phyloP scores from a whole-genome alignment of 2,888 invertebrate species.

The Drosophila austrosaltans region DNA sequence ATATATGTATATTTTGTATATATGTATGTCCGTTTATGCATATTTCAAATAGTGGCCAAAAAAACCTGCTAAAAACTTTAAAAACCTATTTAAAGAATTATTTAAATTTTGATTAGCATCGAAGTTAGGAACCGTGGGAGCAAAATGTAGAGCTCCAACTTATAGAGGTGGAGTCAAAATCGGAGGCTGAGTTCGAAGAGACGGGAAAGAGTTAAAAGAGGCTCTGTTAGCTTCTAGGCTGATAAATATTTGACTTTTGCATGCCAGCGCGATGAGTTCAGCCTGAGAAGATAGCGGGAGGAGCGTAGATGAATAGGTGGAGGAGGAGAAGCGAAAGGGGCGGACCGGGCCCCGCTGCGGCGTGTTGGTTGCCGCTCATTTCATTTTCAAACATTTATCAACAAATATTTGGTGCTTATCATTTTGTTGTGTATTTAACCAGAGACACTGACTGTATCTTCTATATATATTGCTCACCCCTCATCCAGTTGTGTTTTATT shows the following conservation, averaged over 20 bases:
- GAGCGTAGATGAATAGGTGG: conserved; percentile 18
- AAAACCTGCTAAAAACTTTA: conserved; percentile 37
- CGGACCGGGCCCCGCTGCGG: background rate
- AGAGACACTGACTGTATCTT: conserved; percentile 11
- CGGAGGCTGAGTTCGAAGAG: background rate
- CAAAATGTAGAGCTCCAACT: conserved; percentile 40
- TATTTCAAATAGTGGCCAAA: conserved; percentile 34
- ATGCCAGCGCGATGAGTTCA: conserved; percentile 76
- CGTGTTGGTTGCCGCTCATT: conserved; percentile 63
- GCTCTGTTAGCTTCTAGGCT: conserved; percentile 44
- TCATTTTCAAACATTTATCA: conserved; percentile 78
- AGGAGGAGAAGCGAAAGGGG: background rate
- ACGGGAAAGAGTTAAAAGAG: background rate
- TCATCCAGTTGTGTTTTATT: conserved; percentile 7
- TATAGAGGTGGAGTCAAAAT: background rate
- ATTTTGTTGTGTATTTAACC: conserved; percentile 65
- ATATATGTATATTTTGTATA: conserved; percentile 1
- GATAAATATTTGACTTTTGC: conserved; percentile 76
- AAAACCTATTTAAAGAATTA: conserved; percentile 45
- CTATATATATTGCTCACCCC: conserved; percentile 21
- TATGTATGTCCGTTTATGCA: conserved; percentile 13
- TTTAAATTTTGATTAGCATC: conserved; percentile 72
- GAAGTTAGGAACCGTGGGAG: conserved; percentile 60
- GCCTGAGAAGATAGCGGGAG: conserved; percentile 31
- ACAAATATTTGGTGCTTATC: conserved; percentile 78